Base-by-base conservation (phyloP, 1,140 invertebrate species). In the Calephelis nemesis region DNA sequence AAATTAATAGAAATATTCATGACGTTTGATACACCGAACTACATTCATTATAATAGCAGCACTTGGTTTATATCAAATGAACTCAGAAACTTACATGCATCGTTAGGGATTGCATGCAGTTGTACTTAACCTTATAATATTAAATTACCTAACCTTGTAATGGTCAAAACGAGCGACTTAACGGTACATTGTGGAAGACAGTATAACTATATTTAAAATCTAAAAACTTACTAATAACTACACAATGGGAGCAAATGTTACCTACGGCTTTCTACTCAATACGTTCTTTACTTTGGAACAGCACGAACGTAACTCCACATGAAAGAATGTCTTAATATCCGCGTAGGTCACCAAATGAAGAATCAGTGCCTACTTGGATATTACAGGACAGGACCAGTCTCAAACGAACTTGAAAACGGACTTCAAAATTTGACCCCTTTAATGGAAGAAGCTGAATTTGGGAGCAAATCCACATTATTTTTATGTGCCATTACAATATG, bases 1-100 rank as follows among this genome's bases (percentile, higher is more conserved):
- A 30, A 30, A 30, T 39, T 80, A 13, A 72, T 64, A 19, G 52
- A 72, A 10, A 5, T 80, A 11, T 80, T 77, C 30, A 42, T 54
- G 8, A 68, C 48, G 13, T 78, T 74, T 67, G 71, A 74, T 6
- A 60, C 30, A 8, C 78, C 73, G n/a, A 6, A 40, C n/a, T 81
- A 76, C 13, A 50, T 78, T 8, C 76, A 80, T 62, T 72, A 67
- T 0, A 72, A 77, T 63, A 10, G 74, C 47, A 68, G 71, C 12
- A 49, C 68, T 7, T 19, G 66, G 15, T 75, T 78, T 30, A 40
- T 78, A n/a, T 76, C 76, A 5, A 13, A 63, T 9, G 67, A 78
- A 54, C 11, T 76, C 7, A 64, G 52, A 19, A 13, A 66, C 15
- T 76, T 71, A 62, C 60, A 74, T 15, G 42, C 47, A 15, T 42